Percentiles rank a stretch among this genome's conserved stretches.
These are phyloP conservation scores for Cygnus atratus DNA, from an alignment of 2,113 vertebrate species.

Conservation along the genomic window DNA sequence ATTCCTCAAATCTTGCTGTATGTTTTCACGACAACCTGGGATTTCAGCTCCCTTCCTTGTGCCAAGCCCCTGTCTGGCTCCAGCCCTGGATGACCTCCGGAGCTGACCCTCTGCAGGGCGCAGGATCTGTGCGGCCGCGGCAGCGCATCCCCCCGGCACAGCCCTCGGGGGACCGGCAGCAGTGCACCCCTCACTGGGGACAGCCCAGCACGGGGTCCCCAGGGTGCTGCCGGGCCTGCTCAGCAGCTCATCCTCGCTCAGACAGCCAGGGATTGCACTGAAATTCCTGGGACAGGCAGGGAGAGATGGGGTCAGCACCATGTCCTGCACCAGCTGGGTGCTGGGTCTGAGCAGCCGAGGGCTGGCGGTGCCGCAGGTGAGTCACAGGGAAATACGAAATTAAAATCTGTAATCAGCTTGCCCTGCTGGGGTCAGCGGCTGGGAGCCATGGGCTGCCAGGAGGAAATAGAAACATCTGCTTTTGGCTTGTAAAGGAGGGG, in stretches of 20 bases:
- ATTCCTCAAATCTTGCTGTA: background rate
- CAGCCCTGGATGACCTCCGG: background rate
- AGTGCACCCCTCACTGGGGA: no score
- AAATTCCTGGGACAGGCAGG: background rate
- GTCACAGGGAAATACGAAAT: rapidly evolving
- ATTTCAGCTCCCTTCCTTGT: background rate
- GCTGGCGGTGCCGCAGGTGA: background rate
- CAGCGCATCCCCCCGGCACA: no score
- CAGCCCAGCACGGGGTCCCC: no score
- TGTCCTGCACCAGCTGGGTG: no score
- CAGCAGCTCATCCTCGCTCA: background rate
- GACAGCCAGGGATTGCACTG: background rate
- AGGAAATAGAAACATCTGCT: background rate
- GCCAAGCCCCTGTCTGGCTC: background rate
- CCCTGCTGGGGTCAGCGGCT: background rate
- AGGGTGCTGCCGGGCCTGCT: no score
- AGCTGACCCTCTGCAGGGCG: background rate
- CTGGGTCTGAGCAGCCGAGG: no score
- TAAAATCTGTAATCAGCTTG: background rate
- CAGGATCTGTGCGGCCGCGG: background rate
- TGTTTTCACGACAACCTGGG: background rate
- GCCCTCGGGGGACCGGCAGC: no score
- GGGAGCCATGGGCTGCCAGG: background rate
- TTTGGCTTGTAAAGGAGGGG: rapidly evolving
- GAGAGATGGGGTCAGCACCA: background rate